Base-by-base conservation (phyloP, 2,797 vertebrate species). In the Amphiprion clarkii region DNA sequence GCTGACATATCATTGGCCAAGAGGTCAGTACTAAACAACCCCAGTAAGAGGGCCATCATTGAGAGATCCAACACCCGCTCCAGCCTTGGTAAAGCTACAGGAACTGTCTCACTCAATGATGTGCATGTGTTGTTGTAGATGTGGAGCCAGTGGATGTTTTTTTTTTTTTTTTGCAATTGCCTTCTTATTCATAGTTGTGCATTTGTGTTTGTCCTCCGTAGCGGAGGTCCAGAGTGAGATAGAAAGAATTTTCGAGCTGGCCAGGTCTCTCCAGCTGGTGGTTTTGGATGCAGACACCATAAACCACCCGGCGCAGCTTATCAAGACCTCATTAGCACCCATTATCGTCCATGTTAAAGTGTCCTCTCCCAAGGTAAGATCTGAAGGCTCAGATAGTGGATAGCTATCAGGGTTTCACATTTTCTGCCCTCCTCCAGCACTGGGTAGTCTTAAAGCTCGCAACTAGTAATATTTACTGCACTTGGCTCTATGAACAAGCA, bases 1-100 rank as follows among this genome's bases (percentile, higher is more conserved):
- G 98, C 98, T 88, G 98, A 99, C 94, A 99, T 99, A 92, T 99
- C 98, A 72, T 95, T 99, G 87, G 98, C 98, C 88, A 99, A 99
- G 95, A 97, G 98, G 91, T 99, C 98, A 83, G 98, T 99, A 82
- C 95, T 99, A 74, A 99, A 99, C 85, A 99, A 99, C 93, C 98
- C 98, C 66, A 99, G 97, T 96, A 99, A 98, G 95, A 96, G 98
- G 90, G 97, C 97, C 79, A 98, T 99, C 92, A 99, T 99, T 72
- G 98, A 99, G 92, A 95, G 98, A 87, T 99, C 98, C 67, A 99
- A 98, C 93, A 99, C 97, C 68, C 94, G 98, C 72, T 99, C 98
- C 94, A 99, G 96, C 89, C 94, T 99, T 74, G 98, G 98, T 99
- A 96, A 96, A 95, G 56, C 79, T 64, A 72, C 83, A 82, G 83